Conservation (phyloP, 2,797 vertebrate genomes). For the Sebastes paucispinis region DNA sequence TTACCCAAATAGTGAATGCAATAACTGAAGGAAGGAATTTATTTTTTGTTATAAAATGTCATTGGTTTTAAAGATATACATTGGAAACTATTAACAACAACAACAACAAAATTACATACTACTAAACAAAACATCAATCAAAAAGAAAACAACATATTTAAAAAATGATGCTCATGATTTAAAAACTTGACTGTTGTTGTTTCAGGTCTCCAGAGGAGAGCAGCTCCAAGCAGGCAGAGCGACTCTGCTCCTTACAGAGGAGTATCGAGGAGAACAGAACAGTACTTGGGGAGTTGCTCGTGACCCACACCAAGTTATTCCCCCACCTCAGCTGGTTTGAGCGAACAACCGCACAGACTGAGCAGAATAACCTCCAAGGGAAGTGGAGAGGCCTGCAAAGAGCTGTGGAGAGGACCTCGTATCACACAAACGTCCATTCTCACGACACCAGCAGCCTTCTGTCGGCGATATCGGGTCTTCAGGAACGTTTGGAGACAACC, state of each 20-base stretch:
- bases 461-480: constrained; percentile 60
- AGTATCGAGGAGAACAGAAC: constrained; percentile 79
- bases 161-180: not conserved
- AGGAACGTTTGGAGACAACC: constrained; percentile 72
- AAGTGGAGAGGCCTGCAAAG: constrained; percentile 83
- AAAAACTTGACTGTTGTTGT: constrained; percentile 8
- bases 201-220: constrained; percentile 83
- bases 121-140: too few relatives aligned
- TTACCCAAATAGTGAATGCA: too few relatives aligned
- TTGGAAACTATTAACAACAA: too few relatives aligned
- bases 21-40: too few relatives aligned
- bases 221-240: constrained; percentile 78
- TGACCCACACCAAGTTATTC: constrained; percentile 72
- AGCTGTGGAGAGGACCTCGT: constrained; percentile 74
- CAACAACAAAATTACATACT: too few relatives aligned
- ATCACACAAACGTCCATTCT: constrained; percentile 71
- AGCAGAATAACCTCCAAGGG: constrained; percentile 80
- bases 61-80: too few relatives aligned
- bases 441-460: constrained; percentile 68
- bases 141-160: too few relatives aligned
- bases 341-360: constrained; percentile 72
- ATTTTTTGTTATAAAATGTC: too few relatives aligned
- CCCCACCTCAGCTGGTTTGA: constrained; percentile 79
- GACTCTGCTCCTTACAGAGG: constrained; percentile 77
- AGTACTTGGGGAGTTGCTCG: constrained; percentile 81